Percentiles rank a stretch among this genome's conserved stretches.
These are phyloP conservation scores for Oasisia sp. DNA, from an alignment of 2,888 invertebrate genomes.

Conservation along the genomic window DNA sequence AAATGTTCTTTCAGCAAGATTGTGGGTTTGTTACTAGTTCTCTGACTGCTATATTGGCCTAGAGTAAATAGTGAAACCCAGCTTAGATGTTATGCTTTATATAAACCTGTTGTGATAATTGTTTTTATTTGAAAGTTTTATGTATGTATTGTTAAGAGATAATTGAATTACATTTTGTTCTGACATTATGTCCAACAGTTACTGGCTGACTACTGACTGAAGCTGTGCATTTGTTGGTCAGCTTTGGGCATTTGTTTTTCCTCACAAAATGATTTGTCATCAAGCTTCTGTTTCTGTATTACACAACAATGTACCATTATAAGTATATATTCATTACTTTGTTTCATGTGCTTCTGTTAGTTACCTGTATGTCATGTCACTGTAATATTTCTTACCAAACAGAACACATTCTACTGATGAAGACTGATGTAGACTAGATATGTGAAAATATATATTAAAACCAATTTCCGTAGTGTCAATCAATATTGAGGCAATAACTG, in stretches of 20 bases:
- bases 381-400: too few relatives aligned
- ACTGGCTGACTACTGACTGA: not conserved
- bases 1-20: too few relatives aligned
- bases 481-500: too few relatives aligned
- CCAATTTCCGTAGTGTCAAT: too few relatives aligned
- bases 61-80: not conserved
- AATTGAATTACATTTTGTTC: not conserved
- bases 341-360: too few relatives aligned
- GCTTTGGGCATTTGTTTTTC: not conserved
- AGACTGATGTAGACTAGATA: too few relatives aligned
- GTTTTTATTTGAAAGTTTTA: not conserved
- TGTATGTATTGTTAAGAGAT: not conserved
- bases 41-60: too few relatives aligned
- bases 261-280: not conserved
- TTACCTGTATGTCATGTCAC: too few relatives aligned
- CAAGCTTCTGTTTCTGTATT: not conserved
- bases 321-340: too few relatives aligned
- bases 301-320: not conserved
- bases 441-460: too few relatives aligned
- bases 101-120: not conserved
- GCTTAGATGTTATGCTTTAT: not conserved
- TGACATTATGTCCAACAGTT: not conserved
- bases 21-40: too few relatives aligned
- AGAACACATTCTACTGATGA: too few relatives aligned
- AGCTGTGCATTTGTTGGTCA: not conserved